Percentiles rank a stretch among this genome's conserved stretches.
Evolutionary conservation across 2,113 vertebrate species (phyloP).

Genomic region (Gambusia affinis): DNA sequence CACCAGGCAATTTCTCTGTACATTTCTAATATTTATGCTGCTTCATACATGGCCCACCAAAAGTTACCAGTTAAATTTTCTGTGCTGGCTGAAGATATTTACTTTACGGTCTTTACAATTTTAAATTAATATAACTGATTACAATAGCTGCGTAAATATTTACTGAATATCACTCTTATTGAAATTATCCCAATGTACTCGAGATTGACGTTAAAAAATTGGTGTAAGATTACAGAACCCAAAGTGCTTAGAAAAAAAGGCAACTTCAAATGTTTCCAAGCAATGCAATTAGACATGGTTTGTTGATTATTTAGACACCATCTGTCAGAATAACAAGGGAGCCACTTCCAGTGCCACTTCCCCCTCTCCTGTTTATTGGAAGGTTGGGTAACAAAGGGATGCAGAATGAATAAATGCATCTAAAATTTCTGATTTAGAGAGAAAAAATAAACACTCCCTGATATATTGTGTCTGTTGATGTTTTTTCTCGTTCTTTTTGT

Average conservation of each 20-base stretch:
- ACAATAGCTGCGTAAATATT: not conserved
- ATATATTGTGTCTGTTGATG: too few relatives aligned
- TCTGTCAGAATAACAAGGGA: conserved; percentile 51
- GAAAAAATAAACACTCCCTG: conserved; percentile 4
- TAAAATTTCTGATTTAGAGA: conserved; percentile 17
- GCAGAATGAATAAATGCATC: conserved; percentile 11
- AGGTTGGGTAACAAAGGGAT: not conserved
- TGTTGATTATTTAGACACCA: conserved; percentile 37
- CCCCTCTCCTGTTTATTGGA: conserved; percentile 11
- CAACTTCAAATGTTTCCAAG: conserved; percentile 26
- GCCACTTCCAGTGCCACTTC: conserved; percentile 24
- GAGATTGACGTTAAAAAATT: not conserved
- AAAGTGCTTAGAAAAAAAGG: not conserved
- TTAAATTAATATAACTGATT: not conserved
- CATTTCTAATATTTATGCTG: not conserved
- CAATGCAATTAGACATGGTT: conserved; percentile 46
- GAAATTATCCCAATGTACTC: not conserved
- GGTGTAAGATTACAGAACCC: not conserved
- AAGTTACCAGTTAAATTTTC: not conserved
- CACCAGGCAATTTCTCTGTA: not conserved
- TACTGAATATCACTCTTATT: too few relatives aligned
- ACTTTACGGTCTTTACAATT: not conserved
- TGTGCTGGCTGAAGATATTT: not conserved
- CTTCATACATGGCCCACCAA: not conserved
- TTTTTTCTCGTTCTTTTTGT: not conserved